phyloP scores from a whole-genome alignment of 2,113 vertebrate species.

The Apodemus sylvaticus region DNA sequence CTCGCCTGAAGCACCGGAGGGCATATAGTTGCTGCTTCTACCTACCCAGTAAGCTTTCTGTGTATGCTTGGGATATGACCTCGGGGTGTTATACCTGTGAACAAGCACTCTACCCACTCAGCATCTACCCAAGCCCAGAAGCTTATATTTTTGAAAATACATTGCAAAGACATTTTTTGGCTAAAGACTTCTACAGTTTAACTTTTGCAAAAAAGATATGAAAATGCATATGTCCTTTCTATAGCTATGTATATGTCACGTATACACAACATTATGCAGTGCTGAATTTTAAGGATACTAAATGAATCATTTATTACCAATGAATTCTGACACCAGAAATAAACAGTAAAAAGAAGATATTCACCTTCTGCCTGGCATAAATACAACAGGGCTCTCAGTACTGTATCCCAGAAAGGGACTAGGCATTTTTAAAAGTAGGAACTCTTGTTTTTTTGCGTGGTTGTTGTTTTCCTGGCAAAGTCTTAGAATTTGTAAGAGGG shows the following conservation, averaged over 20 bases:
- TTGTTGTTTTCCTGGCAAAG: neutral
- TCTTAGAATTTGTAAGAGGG: neutral
- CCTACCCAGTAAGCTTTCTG: neutral
- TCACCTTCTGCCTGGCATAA: neutral
- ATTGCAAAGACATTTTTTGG: neutral
- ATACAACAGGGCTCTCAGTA: neutral
- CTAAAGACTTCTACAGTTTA: neutral
- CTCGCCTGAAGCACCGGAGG: neutral
- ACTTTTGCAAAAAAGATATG: neutral
- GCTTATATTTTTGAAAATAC: neutral
- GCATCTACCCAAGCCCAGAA: neutral
- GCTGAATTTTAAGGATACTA: neutral
- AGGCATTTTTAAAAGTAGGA: neutral
- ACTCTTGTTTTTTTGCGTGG: neutral
- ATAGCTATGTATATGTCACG: neutral
- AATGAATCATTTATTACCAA: neutral
- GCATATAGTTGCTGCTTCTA: neutral
- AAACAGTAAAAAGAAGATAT: neutral
- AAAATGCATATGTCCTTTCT: neutral
- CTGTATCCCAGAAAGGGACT: neutral
- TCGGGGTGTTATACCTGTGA: too few species aligned
- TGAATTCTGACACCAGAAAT: neutral
- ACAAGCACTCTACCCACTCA: too few species aligned
- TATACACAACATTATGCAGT: neutral
- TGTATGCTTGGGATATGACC: neutral